These are phyloP conservation scores for Dicrostonyx torquatus DNA, from an alignment of 2,797 vertebrate species.

Conservation along the genomic window DNA sequence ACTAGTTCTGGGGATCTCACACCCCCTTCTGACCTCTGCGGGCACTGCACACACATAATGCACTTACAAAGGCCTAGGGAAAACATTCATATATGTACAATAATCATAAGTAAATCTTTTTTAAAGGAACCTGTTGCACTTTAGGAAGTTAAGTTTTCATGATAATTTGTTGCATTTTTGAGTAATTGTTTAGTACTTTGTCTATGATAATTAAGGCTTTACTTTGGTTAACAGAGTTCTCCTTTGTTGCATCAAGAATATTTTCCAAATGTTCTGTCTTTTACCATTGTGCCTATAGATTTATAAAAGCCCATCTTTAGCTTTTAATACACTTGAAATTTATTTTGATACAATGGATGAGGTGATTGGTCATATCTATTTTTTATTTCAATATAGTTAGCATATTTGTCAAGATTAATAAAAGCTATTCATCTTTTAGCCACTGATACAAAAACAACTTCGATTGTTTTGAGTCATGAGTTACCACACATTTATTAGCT, in stretches of 20 bases:
- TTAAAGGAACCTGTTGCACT: background rate
- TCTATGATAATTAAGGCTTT: background rate
- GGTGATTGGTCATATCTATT: background rate
- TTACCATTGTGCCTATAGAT: background rate
- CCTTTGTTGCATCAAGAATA: background rate
- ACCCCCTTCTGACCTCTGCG: too few relatives aligned
- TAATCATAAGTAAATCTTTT: background rate
- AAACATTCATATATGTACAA: background rate
- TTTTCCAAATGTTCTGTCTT: background rate
- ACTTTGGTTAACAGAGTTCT: background rate
- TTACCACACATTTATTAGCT: background rate
- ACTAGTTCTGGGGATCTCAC: too few relatives aligned
- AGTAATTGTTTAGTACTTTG: background rate
- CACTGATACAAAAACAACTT: background rate
- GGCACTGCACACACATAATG: background rate
- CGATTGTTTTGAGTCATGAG: background rate
- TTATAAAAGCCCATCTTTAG: background rate
- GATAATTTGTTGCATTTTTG: background rate
- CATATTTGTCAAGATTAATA: background rate
- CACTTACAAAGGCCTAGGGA: background rate
- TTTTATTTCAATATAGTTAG: background rate
- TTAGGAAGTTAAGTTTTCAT: background rate
- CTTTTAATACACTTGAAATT: background rate
- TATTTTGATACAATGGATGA: background rate
- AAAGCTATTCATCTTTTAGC: slow-evolving; percentile 19